Percentiles rank a stretch among this genome's conserved stretches.
Conservation (phyloP, 2,888 invertebrate genomes). For the Thelaira solivaga region DNA sequence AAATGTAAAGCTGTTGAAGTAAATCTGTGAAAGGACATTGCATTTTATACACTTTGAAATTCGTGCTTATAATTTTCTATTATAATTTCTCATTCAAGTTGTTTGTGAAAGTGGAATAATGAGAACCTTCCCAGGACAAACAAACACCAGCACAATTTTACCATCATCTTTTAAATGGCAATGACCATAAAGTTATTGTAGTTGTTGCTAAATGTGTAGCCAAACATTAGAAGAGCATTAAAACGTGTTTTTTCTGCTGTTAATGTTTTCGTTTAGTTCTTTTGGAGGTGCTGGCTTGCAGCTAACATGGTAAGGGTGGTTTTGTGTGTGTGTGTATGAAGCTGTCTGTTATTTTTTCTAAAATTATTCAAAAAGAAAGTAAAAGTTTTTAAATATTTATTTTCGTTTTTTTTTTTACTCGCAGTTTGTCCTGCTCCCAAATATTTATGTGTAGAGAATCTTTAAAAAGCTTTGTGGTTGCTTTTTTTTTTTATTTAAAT, state of each 20-base stretch:
- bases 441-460: constrained; percentile 22
- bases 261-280: constrained; percentile 44
- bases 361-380: constrained; percentile 61
- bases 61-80: constrained; percentile 59
- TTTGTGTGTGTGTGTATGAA: constrained; percentile 2
- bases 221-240: constrained; percentile 58
- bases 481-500: constrained; percentile 6
- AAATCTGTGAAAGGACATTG: constrained; percentile 63
- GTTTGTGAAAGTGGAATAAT: neutral
- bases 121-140: constrained; percentile 20
- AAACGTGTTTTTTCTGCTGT: constrained; percentile 61
- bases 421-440: constrained; percentile 11
- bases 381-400: constrained; percentile 44
- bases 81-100: constrained; percentile 36
- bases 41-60: constrained; percentile 56
- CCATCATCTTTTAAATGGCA: constrained; percentile 58
- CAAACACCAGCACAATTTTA: constrained; percentile 23
- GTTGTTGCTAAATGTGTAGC: constrained; percentile 36
- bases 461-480: constrained; percentile 42
- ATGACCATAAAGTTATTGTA: constrained; percentile 60
- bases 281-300: neutral
- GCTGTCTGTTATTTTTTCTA: constrained; percentile 35
- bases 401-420: neutral
- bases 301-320: too few species aligned
- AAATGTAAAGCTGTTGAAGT: constrained; percentile 59